These are phyloP conservation scores for Salvelinus sp. DNA, from an alignment of 2,113 vertebrate genomes.

Conservation along the genomic window DNA sequence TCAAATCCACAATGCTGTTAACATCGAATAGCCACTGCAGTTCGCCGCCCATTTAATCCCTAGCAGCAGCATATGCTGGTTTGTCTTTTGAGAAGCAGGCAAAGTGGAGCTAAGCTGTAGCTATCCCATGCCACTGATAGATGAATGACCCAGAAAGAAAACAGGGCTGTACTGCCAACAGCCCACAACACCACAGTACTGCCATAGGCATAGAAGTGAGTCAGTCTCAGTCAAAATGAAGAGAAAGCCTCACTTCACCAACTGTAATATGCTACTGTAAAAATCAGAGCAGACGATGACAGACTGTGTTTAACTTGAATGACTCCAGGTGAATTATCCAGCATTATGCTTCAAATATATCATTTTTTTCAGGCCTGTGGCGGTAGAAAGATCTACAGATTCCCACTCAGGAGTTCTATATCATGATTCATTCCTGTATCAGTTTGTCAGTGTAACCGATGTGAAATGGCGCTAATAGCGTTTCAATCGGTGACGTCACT, in stretches of 20 bases:
- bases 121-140: slow-evolving; percentile 44
- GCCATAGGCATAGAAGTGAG: not conserved
- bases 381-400: slow-evolving; percentile 43
- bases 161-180: not conserved
- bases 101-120: slow-evolving; percentile 60
- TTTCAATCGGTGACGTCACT: no score
- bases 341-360: not conserved
- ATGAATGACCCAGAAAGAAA: slow-evolving; percentile 47
- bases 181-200: not conserved
- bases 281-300: not conserved
- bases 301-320: not conserved
- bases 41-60: slow-evolving; percentile 52
- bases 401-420: slow-evolving; percentile 22
- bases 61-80: slow-evolving; percentile 62
- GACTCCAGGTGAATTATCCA: slow-evolving; percentile 24
- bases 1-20: not conserved
- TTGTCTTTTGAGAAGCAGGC: slow-evolving; percentile 54
- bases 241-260: slow-evolving; percentile 3
- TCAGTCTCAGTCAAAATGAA: slow-evolving; percentile 37
- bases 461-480: no score
- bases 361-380: not conserved
- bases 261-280: not conserved
- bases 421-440: slow-evolving; percentile 27
- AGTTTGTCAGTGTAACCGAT: slow-evolving; percentile 5
- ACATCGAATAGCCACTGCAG: slow-evolving; percentile 52